Percentiles rank a stretch among this genome's conserved stretches.
phyloP scores from a whole-genome alignment of 2,888 invertebrate species.

The Pyralis farinalis region DNA sequence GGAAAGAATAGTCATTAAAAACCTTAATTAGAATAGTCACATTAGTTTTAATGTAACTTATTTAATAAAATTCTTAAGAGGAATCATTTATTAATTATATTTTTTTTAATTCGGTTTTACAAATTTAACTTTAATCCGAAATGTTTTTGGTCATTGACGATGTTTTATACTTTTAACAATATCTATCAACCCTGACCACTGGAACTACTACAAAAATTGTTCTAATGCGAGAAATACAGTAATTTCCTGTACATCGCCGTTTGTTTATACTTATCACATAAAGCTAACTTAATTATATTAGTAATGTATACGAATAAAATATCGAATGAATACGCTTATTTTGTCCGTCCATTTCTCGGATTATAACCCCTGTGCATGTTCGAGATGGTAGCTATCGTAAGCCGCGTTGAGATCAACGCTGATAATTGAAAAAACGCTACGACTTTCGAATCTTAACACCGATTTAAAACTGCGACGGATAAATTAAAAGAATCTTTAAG shows the following conservation, averaged over 20 bases:
- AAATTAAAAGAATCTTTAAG: conserved; percentile 72
- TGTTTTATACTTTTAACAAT: neutral
- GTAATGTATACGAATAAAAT: neutral
- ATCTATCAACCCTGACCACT: neutral
- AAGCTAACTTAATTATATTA: neutral
- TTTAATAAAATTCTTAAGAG: no score
- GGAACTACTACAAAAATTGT: neutral
- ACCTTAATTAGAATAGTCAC: no score
- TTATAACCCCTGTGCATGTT: conserved; percentile 42
- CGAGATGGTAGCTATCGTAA: conserved; percentile 63
- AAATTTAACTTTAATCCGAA: no score
- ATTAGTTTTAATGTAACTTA: no score
- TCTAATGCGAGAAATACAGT: neutral
- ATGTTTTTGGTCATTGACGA: no score
- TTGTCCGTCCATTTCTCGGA: neutral
- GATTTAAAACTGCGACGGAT: conserved; percentile 74
- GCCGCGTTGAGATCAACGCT: conserved; percentile 62
- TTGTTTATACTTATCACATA: neutral
- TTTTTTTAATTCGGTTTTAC: no score
- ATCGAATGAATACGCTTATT: neutral
- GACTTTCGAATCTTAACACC: conserved; percentile 73
- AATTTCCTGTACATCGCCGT: neutral
- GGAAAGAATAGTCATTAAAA: no score
- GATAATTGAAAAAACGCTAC: conserved; percentile 74
- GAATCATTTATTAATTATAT: no score